phyloP scores from a whole-genome alignment of 1,140 invertebrate species.

The Trypoxylus dichotomus region DNA sequence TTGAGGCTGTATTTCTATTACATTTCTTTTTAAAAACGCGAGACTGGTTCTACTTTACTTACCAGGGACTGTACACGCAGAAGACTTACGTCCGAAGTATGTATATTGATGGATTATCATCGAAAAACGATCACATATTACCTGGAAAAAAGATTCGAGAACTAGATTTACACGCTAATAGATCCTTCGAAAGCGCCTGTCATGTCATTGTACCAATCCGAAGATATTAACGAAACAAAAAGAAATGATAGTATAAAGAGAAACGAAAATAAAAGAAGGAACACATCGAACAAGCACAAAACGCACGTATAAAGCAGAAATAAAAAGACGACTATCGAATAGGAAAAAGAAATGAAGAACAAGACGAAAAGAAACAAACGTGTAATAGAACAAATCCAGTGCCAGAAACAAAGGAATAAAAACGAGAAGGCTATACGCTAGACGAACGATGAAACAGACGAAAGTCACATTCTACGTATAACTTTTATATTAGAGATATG shows the following conservation, averaged over 20 bases:
- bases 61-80: not conserved
- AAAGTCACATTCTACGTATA: conserved; percentile 3
- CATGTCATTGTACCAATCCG: not conserved
- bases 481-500: not conserved
- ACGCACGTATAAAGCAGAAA: not conserved
- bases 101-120: not conserved
- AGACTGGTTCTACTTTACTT: too few species aligned
- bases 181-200: not conserved
- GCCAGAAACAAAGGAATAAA: not conserved
- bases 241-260: too few species aligned
- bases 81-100: not conserved
- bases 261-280: not conserved
- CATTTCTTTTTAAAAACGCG: too few species aligned
- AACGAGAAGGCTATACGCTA: not conserved
- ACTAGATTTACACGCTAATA: not conserved
- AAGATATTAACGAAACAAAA: not conserved
- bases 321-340: not conserved
- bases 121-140: not conserved
- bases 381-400: not conserved
- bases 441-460: not conserved
- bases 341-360: not conserved
- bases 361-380: not conserved
- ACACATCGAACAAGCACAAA: not conserved
- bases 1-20: too few species aligned
- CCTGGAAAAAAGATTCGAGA: conserved; percentile 2